These are phyloP conservation scores for Gastracanthus pulcherrimus DNA, from an alignment of 2,888 invertebrate species.

Conservation along the genomic window DNA sequence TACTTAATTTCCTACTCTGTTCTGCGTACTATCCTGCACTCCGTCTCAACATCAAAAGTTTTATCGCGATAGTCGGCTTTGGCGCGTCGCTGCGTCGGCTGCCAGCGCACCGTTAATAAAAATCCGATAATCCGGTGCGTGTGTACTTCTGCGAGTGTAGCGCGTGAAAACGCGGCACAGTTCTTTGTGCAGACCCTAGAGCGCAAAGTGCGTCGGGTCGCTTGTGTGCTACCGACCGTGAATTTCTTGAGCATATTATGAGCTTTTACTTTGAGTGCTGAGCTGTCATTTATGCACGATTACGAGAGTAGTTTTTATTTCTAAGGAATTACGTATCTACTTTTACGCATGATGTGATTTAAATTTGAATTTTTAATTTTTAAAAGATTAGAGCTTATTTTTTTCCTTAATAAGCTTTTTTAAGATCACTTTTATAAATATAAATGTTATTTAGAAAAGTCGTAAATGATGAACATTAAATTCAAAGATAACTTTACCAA, in stretches of 20 bases:
- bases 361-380: too few species aligned
- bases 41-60: background rate
- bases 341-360: too few species aligned
- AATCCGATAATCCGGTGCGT: slow-evolving; percentile 10
- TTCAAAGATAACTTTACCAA: too few species aligned
- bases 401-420: too few species aligned
- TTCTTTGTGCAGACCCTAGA: background rate
- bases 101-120: background rate
- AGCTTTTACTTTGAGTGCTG: background rate
- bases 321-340: too few species aligned
- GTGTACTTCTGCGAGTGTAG: background rate
- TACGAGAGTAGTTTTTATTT: background rate
- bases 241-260: too few species aligned
- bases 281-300: background rate
- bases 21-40: background rate
- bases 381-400: too few species aligned
- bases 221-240: background rate
- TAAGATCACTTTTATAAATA: too few species aligned
- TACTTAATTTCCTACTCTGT: background rate
- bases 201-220: background rate
- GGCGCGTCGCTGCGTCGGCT: background rate
- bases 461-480: too few species aligned
- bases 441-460: too few species aligned
- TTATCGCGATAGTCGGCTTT: too few species aligned
- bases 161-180: background rate